Evolutionary conservation across 2,797 vertebrate genomes (phyloP).

Genomic region (Brotula barbata): DNA sequence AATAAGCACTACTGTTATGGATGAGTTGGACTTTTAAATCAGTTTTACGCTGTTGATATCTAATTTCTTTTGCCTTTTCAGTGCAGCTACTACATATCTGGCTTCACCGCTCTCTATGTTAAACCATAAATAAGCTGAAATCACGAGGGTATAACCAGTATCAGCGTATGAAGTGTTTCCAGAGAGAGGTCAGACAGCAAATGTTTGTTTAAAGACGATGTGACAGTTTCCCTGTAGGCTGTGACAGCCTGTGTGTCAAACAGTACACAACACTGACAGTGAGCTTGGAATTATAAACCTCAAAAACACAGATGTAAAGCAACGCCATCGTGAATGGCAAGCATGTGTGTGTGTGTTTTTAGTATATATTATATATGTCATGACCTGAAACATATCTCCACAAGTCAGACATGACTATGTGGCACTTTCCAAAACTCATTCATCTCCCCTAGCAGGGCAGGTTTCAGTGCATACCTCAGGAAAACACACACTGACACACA

Average conservation of each 20-base stretch:
- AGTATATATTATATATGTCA: constrained; percentile 25
- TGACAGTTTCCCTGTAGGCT: constrained; percentile 1
- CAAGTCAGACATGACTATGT: constrained; percentile 17
- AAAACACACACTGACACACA: constrained; percentile 21
- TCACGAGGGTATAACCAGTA: too few species aligned
- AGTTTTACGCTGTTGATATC: too few species aligned
- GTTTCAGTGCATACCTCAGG: constrained; percentile 34
- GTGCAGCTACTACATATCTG: too few species aligned
- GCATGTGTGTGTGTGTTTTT: background rate
- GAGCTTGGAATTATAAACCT: constrained; percentile 8
- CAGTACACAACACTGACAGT: background rate
- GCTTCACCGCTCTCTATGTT: too few species aligned
- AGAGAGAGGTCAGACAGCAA: constrained; percentile 12
- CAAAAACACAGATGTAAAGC: background rate
- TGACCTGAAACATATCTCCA: constrained; percentile 36
- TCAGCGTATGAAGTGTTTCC: constrained; percentile 3
- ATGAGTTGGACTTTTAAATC: too few species aligned
- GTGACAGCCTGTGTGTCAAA: background rate
- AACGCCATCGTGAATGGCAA: background rate
- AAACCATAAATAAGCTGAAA: background rate
- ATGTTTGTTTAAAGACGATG: constrained; percentile 15
- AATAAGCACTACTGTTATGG: too few species aligned
- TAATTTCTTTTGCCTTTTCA: too few species aligned
- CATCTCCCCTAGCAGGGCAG: constrained; percentile 28
- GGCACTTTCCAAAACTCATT: constrained; percentile 64